A percentile compares a stretch with the other conserved stretches of the same genome.
These are phyloP conservation scores for Eupithecia inturbata DNA, from an alignment of 2,888 invertebrate species.

Conservation along the genomic window DNA sequence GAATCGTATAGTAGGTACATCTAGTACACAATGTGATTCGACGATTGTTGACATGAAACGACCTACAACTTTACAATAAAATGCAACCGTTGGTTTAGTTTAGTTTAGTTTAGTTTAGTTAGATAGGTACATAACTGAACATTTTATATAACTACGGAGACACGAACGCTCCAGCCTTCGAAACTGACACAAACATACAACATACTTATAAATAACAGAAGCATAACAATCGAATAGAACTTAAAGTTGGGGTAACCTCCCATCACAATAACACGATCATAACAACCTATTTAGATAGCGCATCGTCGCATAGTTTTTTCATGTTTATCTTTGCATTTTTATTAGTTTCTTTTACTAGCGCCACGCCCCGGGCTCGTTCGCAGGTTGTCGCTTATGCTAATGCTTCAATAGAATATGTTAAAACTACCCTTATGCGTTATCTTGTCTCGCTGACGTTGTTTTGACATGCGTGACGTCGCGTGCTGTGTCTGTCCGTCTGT, in stretches of 20 bases:
- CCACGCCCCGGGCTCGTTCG: conserved; percentile 65
- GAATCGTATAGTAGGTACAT: not conserved
- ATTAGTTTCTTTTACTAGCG: conserved; percentile 62
- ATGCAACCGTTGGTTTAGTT: not conserved
- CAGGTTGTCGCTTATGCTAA: conserved; percentile 76
- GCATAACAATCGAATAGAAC: conserved; percentile 16
- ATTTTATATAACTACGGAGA: not conserved
- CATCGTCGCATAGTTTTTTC: conserved; percentile 38
- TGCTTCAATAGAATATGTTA: conserved; percentile 66
- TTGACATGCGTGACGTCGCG: conserved; percentile 47
- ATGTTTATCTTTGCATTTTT: conserved; percentile 62
- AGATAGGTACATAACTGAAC: not conserved
- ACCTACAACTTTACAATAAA: not conserved
- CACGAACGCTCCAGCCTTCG: not conserved
- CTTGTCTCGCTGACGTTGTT: conserved; percentile 46
- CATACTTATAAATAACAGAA: conserved; percentile 17
- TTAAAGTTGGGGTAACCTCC: conserved; percentile 35
- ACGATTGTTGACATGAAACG: not conserved
- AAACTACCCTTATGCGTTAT: conserved; percentile 66
- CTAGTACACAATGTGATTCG: not conserved
- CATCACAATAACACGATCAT: conserved; percentile 45
- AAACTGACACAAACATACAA: not conserved
- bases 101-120: not conserved
- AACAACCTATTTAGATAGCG: conserved; percentile 66
- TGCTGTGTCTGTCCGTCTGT: conserved; percentile 39